Evolutionary conservation across 1,140 invertebrate species (phyloP), one percentile per base, ranked within the genome.

Genomic region (Drosophila oshimai): DNA sequence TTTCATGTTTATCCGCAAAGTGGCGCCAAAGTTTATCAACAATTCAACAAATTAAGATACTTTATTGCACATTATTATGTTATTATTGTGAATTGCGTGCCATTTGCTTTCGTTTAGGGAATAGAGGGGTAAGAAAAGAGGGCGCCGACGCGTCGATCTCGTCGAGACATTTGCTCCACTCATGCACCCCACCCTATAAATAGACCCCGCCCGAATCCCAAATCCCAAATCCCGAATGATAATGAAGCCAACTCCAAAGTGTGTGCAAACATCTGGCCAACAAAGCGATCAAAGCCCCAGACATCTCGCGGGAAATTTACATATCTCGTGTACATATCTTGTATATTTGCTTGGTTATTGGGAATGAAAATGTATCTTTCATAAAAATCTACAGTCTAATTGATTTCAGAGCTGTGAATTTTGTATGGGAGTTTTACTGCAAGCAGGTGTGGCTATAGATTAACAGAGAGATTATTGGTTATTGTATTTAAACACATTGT

Each of bases 11-110:
- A 74, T 67, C 54, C 64, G 51, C 83, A 70, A 88, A 87, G 81
- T 87, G 81, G 81, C 81, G 81, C 81, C 81, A 87, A 87, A 87
- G 77, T 87, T 81, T 88, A 87, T 87, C 83, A 87, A 88, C 81
- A 87, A 81, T 81, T 88, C 83, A 88, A 87, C 81, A 87, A 87
- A 87, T 87, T 87, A 71, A 67, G 83, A 81, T 81, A 81, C 77
- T 87, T 87, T 87, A 88, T 88, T 81, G 81, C 83, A 81, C 77
- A 87, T 87, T 81, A 87, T 87, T 87, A 88, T 87, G 76, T 65
- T 87, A 58, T 62, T 73, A 81, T 87, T 81, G 64, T 64, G 65
- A 75, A 84, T 86, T 58, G 79, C 79, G 46, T 74, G 61, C 76
- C 58, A 62, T 61, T 73, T 67, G 50, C 17, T 33, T 15, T 42